phyloP scores from a whole-genome alignment of 2,797 vertebrate species.

The Tapirus indicus region DNA sequence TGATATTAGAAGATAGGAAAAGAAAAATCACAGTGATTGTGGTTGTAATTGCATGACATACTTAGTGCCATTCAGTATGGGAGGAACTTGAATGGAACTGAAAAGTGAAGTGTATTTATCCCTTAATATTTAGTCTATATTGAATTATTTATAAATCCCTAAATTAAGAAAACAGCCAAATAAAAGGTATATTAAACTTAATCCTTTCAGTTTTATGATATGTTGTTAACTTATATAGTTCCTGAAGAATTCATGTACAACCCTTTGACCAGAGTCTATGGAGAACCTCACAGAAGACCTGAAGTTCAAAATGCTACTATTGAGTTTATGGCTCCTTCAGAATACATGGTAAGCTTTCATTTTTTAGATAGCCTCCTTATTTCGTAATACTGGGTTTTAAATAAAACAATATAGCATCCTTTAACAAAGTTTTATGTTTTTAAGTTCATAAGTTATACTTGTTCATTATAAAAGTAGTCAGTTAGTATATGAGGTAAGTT shows the following conservation, averaged over 20 bases:
- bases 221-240: constrained; percentile 87
- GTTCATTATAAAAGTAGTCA: constrained; percentile 43
- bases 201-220: constrained; percentile 49
- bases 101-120: background rate
- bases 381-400: constrained; percentile 22
- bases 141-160: constrained; percentile 43
- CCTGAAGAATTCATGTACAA: constrained; percentile 99
- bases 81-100: background rate
- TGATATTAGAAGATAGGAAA: background rate
- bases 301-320: constrained; percentile 98
- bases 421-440: constrained; percentile 43
- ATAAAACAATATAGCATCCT: constrained; percentile 2
- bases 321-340: constrained; percentile 98
- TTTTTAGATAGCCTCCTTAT: constrained; percentile 31
- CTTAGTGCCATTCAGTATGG: background rate
- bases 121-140: constrained; percentile 1
- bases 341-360: constrained; percentile 94
- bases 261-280: constrained; percentile 97
- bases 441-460: constrained; percentile 13
- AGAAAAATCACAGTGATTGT: background rate
- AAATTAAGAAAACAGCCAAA: constrained; percentile 59
- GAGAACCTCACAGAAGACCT: constrained; percentile 97
- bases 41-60: background rate
- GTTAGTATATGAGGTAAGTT: background rate
- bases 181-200: background rate